Percentiles rank a stretch among this genome's conserved stretches.
These are phyloP conservation scores for Boloria selene DNA, from an alignment of 2,888 invertebrate species.

Conservation along the genomic window DNA sequence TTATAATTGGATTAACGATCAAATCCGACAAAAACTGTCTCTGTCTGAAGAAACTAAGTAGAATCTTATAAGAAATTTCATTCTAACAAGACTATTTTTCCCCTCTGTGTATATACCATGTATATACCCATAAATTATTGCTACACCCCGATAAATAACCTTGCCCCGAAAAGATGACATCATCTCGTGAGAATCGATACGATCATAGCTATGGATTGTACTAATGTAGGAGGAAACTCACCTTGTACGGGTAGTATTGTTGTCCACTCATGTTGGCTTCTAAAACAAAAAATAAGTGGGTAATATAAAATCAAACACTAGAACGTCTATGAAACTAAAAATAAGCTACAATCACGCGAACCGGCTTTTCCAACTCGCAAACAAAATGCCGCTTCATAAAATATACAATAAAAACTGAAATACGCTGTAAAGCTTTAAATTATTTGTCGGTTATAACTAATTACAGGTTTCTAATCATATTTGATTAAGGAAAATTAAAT, in stretches of 20 bases:
- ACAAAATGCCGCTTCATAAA: constrained; percentile 40
- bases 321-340: constrained; percentile 53
- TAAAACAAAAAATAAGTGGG: constrained; percentile 58
- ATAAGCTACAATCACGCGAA: constrained; percentile 60
- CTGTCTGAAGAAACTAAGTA: neutral
- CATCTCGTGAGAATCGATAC: constrained; percentile 69
- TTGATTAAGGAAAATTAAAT: constrained; percentile 16
- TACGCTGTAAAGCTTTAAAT: neutral
- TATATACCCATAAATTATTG: constrained; percentile 35
- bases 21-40: too few species aligned
- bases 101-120: constrained; percentile 17
- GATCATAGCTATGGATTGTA: constrained; percentile 42
- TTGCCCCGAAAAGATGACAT: constrained; percentile 71
- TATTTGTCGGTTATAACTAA: neutral
- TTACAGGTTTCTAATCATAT: constrained; percentile 2
- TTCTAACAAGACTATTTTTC: neutral
- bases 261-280: constrained; percentile 87
- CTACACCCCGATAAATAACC: constrained; percentile 46
- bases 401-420: constrained; percentile 1
- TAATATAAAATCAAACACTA: constrained; percentile 47
- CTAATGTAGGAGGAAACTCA: constrained; percentile 76
- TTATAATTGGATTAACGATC: too few species aligned
- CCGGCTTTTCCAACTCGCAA: constrained; percentile 61
- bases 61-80: constrained; percentile 18
- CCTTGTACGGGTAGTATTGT: constrained; percentile 94